Percentiles rank a stretch among this genome's conserved stretches.
These are phyloP conservation scores for Notoglanidium macrostoma DNA, from an alignment of 2,797 vertebrate genomes.

Conservation along the genomic window DNA sequence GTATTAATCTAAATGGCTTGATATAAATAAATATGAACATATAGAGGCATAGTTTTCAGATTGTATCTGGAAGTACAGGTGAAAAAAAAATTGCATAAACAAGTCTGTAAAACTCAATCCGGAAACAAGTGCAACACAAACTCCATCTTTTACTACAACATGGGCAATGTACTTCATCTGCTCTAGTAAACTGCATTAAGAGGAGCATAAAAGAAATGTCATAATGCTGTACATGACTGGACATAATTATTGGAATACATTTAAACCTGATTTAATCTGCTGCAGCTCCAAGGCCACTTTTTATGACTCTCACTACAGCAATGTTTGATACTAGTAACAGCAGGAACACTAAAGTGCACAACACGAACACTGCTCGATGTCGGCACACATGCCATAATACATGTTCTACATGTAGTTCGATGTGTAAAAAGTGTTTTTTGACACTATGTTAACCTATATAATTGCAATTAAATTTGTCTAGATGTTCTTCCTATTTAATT, in stretches of 20 bases:
- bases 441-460: not conserved
- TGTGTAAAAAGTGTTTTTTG: not conserved
- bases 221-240: not conserved
- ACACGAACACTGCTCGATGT: not conserved
- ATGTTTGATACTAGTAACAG: not conserved
- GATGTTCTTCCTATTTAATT: not conserved
- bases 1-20: not conserved
- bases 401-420: not conserved
- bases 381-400: no score
- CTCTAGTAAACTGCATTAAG: not conserved
- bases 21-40: not conserved
- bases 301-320: not conserved
- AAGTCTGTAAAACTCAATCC: not conserved
- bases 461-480: not conserved
- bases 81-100: not conserved
- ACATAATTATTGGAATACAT: not conserved
- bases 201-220: not conserved
- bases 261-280: not conserved
- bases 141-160: not conserved
- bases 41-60: conserved; percentile 34
- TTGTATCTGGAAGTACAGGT: not conserved
- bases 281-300: not conserved
- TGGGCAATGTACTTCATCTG: not conserved
- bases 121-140: conserved; percentile 7
- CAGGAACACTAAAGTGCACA: not conserved